Conservation (phyloP, 2,888 invertebrate species). For the Sarcophaga rosellei region DNA sequence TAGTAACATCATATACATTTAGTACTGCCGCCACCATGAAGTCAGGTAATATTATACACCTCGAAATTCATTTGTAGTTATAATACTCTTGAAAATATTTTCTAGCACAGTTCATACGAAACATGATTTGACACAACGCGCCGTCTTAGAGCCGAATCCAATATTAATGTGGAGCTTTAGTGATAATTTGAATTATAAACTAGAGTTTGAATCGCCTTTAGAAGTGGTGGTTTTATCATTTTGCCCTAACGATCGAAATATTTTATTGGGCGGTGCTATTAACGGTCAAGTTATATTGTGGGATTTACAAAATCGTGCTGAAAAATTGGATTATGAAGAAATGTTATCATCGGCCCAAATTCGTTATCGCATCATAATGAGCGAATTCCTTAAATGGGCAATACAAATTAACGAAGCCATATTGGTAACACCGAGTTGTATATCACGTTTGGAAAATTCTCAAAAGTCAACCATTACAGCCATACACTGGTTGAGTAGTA, state of each 20-base stretch:
- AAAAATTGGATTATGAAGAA: slow-evolving; percentile 84
- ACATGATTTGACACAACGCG: slow-evolving; percentile 82
- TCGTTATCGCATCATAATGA: slow-evolving; percentile 84
- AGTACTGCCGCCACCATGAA: slow-evolving; percentile 81
- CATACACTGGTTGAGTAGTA: slow-evolving; percentile 87
- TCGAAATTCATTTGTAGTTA: no score
- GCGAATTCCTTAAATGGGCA: slow-evolving; percentile 87
- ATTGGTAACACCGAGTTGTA: slow-evolving; percentile 84
- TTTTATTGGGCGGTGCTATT: slow-evolving; percentile 87
- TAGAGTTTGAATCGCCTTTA: slow-evolving; percentile 86
- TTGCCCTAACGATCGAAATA: slow-evolving; percentile 86
- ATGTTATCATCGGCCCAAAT: slow-evolving; percentile 85
- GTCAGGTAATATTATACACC: slow-evolving; percentile 68
- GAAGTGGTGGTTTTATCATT: slow-evolving; percentile 86
- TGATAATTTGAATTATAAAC: slow-evolving; percentile 86
- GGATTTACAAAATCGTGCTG: slow-evolving; percentile 86
- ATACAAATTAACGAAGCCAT: slow-evolving; percentile 84
- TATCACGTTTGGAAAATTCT: slow-evolving; percentile 85
- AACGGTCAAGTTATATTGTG: slow-evolving; percentile 88
- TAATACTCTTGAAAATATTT: background rate
- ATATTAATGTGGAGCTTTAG: slow-evolving; percentile 89
- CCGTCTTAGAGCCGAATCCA: slow-evolving; percentile 85
- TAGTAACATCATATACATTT: slow-evolving; percentile 86
- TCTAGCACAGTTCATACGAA: slow-evolving; percentile 70
- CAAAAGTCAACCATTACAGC: slow-evolving; percentile 85